Evolutionary conservation across 2,797 vertebrate genomes (phyloP), one percentile per base, ranked within the genome.

Genomic region (Gila robusta): DNA sequence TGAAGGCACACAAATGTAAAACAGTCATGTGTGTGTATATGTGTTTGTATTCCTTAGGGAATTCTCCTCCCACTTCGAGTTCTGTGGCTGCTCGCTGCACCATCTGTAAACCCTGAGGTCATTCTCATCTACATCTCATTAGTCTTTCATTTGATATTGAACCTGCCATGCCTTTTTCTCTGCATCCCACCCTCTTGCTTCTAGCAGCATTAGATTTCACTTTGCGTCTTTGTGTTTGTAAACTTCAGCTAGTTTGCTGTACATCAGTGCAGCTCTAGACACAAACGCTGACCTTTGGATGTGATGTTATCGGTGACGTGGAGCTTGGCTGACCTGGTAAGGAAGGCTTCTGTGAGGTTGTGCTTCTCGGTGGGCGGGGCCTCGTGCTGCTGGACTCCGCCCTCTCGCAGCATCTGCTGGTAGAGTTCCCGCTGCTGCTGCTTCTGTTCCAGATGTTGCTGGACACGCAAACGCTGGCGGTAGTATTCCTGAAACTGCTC

Each of bases 401-500:
- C 98, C 94, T 99, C 98, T 81, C 98, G 93, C 80, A 99, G 90
- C 98, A 99, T 99, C 91, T 99, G 98, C 90, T 99, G 98, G 92
- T 99, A 99, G 87, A 99, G 91, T 88, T 99, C 98, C 73, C 96
- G 93, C 80, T 99, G 98, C 74, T 99, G 98, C 91, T 99, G 97
- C 64, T 99, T 99, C 94, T 99, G 98, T 89, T 99, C 98, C 44
- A 99, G 94, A 91, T 99, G 98, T 91, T 99, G 98, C 93, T 99
- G 98, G 88, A 99, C 98, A 4, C 98, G 97, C 7, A 99, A 90
- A 1, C 98, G 96, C 91, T 99, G 98, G 7, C 98, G 96, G 83
- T 99, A 99, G 92, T 95, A 99, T 89, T 99, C 98, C 93, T 99
- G 98, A 86, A 98, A 99, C 91, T 99, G 98, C 90, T 99, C 98